These are phyloP conservation scores for Synergus laeviventris DNA, from an alignment of 2,888 invertebrate genomes.

Conservation along the genomic window DNA sequence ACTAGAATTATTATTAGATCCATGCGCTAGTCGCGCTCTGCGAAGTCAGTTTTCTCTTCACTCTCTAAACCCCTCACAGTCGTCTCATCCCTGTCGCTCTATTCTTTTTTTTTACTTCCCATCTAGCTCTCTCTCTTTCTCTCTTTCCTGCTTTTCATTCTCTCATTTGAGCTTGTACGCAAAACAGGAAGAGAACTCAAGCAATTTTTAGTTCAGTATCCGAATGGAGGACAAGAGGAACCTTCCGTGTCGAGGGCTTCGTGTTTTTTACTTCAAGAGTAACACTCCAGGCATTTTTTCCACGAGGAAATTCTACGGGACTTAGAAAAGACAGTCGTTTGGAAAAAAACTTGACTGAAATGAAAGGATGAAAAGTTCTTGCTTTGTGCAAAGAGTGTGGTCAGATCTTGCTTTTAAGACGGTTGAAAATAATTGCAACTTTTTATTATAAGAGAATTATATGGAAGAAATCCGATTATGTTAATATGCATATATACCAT, in stretches of 20 bases:
- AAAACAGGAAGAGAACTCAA: conserved; percentile 39
- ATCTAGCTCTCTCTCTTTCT: conserved; percentile 22
- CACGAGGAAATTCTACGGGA: conserved; percentile 1
- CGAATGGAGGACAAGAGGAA: conserved; percentile 15
- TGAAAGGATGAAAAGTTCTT: neutral
- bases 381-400: neutral
- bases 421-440: neutral
- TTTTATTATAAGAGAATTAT: neutral
- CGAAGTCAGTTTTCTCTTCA: conserved; percentile 43
- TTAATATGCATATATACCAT: too few species aligned
- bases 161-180: neutral
- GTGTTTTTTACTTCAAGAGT: conserved; percentile 34
- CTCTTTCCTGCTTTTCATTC: conserved; percentile 34
- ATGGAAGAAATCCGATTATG: too few species aligned
- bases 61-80: conserved; percentile 17
- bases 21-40: conserved; percentile 58
- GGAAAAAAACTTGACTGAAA: conserved; percentile 1
- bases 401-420: neutral
- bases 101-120: conserved; percentile 29
- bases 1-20: conserved; percentile 56
- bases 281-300: conserved; percentile 27
- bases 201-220: conserved; percentile 24
- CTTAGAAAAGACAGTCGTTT: conserved; percentile 28
- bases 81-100: conserved; percentile 15
- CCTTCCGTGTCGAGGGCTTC: conserved; percentile 26